These are phyloP conservation scores for Penaeus vannamei DNA, from an alignment of 1,140 invertebrate genomes.

Conservation along the genomic window DNA sequence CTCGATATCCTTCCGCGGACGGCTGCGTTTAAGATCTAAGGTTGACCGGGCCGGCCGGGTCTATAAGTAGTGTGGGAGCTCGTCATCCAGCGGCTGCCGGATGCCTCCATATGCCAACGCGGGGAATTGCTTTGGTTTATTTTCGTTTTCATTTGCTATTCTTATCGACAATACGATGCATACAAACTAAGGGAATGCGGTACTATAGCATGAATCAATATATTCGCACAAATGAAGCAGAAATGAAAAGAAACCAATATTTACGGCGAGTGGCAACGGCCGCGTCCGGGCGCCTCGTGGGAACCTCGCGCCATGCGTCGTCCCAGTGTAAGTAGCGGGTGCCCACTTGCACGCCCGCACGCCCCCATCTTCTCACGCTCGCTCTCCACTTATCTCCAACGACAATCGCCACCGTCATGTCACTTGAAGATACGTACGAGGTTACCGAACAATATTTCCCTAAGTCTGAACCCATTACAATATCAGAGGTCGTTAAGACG, in stretches of 20 bases:
- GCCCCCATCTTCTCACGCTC: slow-evolving; percentile 57
- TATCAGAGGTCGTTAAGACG: neutral
- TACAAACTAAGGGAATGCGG: too few species aligned
- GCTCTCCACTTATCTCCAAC: neutral
- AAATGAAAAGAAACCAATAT: neutral
- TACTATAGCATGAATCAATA: neutral
- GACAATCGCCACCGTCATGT: neutral
- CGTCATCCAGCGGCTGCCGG: slow-evolving; percentile 30
- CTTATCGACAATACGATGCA: too few species aligned
- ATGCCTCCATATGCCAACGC: slow-evolving; percentile 1
- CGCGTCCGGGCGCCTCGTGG: slow-evolving; percentile 64
- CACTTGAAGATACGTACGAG: neutral
- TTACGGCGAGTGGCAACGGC: neutral
- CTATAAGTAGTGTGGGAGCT: slow-evolving; percentile 37
- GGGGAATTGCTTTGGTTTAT: neutral
- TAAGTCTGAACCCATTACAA: neutral
- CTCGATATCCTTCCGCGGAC: neutral
- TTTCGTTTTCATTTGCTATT: too few species aligned
- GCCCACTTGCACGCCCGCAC: slow-evolving; percentile 63
- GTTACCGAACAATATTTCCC: neutral
- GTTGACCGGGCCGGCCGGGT: slow-evolving; percentile 31
- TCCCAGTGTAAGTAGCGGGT: slow-evolving; percentile 63
- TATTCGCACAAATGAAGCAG: neutral
- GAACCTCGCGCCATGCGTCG: slow-evolving; percentile 61
- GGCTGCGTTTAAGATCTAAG: slow-evolving; percentile 46